Evolutionary conservation across 2,888 invertebrate species (phyloP).

Genomic region (Diadegma fenestrale): DNA sequence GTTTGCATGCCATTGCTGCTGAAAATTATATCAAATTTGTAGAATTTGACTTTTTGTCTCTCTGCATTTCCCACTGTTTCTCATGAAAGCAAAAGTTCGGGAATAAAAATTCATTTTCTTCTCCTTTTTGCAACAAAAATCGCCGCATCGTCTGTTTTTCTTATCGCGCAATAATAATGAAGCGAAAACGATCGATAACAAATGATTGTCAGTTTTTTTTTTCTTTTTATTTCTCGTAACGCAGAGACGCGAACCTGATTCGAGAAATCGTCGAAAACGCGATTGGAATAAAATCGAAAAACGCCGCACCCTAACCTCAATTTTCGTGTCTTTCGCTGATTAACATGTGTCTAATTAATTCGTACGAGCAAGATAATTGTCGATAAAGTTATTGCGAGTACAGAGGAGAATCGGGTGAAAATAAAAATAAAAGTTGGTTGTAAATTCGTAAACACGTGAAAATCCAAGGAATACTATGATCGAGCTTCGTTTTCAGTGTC

Average conservation of each 20-base stretch:
- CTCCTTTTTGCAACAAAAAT: no score
- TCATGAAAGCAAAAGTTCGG: no score
- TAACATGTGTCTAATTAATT: neutral
- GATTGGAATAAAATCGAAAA: neutral
- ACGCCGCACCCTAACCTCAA: conserved; percentile 15
- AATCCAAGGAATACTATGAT: neutral
- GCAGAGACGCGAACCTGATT: no score
- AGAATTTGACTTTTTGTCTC: no score
- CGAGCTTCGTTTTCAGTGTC: neutral
- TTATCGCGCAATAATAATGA: no score
- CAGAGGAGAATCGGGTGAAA: neutral
- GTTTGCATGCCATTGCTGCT: conserved; percentile 91
- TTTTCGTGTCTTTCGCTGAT: neutral
- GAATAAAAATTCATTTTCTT: no score
- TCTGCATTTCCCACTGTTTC: no score
- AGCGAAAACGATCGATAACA: neutral
- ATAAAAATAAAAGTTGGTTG: neutral
- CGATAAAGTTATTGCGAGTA: neutral
- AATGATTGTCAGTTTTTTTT: no score
- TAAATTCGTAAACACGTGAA: no score
- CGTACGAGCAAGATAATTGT: neutral
- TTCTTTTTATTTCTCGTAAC: no score
- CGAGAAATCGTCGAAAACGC: neutral
- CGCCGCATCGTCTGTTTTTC: no score
- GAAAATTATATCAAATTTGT: no score